Evolutionary conservation across 2,888 invertebrate genomes (phyloP).

Genomic region (Fragum fragum): DNA sequence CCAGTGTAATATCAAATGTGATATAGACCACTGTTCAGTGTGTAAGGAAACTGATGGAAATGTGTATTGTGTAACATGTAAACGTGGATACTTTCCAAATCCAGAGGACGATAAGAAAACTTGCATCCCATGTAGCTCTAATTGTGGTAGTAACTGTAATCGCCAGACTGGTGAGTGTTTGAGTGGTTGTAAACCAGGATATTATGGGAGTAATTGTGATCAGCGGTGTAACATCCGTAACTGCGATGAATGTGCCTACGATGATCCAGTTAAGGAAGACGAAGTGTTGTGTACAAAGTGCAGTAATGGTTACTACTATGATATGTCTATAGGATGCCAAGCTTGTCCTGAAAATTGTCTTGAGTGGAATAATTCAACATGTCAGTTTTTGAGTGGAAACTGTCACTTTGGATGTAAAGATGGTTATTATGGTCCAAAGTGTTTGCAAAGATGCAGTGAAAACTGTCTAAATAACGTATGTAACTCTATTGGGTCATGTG

Average conservation of each 20-base stretch:
- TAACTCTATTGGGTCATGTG: constrained; percentile 54
- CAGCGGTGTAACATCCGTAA: constrained; percentile 50
- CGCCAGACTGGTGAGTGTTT: constrained; percentile 52
- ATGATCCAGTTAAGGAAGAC: neutral
- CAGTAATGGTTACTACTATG: constrained; percentile 47
- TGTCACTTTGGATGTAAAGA: constrained; percentile 62
- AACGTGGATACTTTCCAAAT: constrained; percentile 38
- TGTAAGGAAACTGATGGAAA: constrained; percentile 40
- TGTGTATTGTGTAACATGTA: constrained; percentile 34
- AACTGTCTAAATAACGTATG: constrained; percentile 55
- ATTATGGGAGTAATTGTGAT: constrained; percentile 61
- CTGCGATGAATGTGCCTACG: constrained; percentile 55
- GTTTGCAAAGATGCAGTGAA: constrained; percentile 57
- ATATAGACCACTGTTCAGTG: constrained; percentile 52
- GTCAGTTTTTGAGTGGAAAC: constrained; percentile 56
- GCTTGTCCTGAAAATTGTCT: constrained; percentile 33
- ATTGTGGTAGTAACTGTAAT: constrained; percentile 53
- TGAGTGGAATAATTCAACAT: constrained; percentile 7
- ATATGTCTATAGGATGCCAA: constrained; percentile 34
- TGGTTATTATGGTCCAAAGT: constrained; percentile 65
- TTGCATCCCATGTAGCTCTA: constrained; percentile 45
- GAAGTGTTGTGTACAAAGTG: constrained; percentile 51
- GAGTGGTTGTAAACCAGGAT: constrained; percentile 63
- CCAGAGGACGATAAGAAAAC: neutral
- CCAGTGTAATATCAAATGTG: constrained; percentile 63